Evolutionary conservation across 2,888 invertebrate genomes (phyloP).

Genomic region (Magallana nippona): DNA sequence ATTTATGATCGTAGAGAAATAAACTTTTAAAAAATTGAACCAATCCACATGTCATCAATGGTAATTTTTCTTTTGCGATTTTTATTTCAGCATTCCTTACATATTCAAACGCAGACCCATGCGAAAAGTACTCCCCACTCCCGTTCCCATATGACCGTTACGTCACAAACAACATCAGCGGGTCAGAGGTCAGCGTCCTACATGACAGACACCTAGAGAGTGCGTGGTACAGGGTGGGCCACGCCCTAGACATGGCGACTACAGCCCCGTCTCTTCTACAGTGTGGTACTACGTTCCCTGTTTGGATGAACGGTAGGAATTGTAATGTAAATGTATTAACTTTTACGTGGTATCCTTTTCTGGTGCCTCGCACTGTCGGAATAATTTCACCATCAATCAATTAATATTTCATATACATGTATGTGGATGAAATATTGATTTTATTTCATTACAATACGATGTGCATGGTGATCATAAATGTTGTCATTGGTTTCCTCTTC

Average conservation of each 20-base stretch:
- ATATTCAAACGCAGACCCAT: background rate
- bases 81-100: background rate
- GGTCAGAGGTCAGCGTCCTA: background rate
- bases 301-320: conserved; percentile 2
- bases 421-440: too few relatives aligned
- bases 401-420: too few relatives aligned
- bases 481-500: too few relatives aligned
- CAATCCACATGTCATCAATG: too few relatives aligned
- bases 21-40: too few relatives aligned
- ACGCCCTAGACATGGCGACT: background rate
- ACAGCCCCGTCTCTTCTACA: background rate
- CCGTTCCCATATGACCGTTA: conserved; percentile 3
- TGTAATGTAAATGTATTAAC: background rate
- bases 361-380: too few relatives aligned
- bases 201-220: background rate
- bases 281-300: conserved; percentile 9
- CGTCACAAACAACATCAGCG: background rate
- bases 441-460: too few relatives aligned
- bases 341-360: too few relatives aligned
- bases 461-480: too few relatives aligned
- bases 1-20: too few relatives aligned
- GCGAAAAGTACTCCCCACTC: background rate
- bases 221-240: background rate
- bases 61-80: too few relatives aligned
- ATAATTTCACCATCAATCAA: too few relatives aligned